Base-by-base conservation (phyloP, 92 coral and sea anemone species). In the Parazoanthus swiftii region DNA sequence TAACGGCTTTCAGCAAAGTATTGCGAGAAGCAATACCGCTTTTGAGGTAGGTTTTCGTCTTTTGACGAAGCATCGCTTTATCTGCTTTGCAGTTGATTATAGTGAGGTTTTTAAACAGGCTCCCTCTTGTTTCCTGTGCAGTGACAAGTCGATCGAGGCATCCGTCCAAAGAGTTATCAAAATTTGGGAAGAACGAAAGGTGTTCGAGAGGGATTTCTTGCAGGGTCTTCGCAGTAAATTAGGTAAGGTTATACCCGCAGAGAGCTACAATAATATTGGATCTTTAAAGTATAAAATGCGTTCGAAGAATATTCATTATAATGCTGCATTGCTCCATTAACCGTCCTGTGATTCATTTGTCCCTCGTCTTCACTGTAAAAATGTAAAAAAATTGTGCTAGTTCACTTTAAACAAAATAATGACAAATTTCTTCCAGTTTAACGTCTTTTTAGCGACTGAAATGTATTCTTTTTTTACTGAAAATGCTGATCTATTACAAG, bases 151-250 rank as follows among this genome's bases (percentile, higher is more conserved):
- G 54, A 95, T 97, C 81, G 83, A 90, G 54, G 94, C 91, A 56
- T 88, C 93, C 14, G 98, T 97, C 37, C 92, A 92, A 71, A 81
- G 99, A 79, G 99, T 97, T 39, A 89, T 97, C 43, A 93, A 95
- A 72, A 97, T 97, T 63, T 97, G 99, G 99, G 95, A 95, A 70
- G 99, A 97, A 76, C 85, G 99, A 51, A 95, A 93, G 77, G 92
- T 97, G 46, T 97, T 97, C 89, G 96, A 95, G 26, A 92, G 89
- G 65, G 97, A 92, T 29, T 90, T 92, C 85, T 77, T 97, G 70
- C 98, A 97, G 63, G 89, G 89, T 66, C 90, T 95, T 25, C 93
- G 93, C 72, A 79, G 81, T 70, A 90, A 85, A 86, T 77, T 92
- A 20, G 93, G 91, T 90, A 48, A 74, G 94, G 4, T 51, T 56